A percentile compares a stretch with the other conserved stretches of the same genome.
Evolutionary conservation across 2,888 invertebrate genomes (phyloP).

Genomic region (Hirudinaria manillensis): DNA sequence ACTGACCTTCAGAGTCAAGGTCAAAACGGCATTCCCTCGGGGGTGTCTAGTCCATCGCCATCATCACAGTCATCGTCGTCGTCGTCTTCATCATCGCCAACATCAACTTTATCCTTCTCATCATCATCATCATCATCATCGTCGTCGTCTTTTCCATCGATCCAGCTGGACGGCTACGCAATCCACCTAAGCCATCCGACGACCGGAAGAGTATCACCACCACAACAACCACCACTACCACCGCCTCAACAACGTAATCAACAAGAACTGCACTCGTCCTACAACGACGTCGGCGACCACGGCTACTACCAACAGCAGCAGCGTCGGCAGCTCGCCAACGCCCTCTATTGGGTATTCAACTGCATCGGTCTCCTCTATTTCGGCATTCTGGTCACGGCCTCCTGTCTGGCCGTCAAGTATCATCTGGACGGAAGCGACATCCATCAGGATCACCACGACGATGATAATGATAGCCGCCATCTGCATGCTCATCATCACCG

Average conservation of each 20-base stretch:
- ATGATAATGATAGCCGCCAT: constrained; percentile 5
- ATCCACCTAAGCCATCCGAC: too few species aligned
- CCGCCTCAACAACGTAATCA: constrained; percentile 1
- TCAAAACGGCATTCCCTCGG: too few species aligned
- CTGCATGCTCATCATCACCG: constrained; percentile 27
- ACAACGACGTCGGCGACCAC: too few species aligned
- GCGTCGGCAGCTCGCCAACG: background rate
- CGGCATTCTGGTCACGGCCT: background rate
- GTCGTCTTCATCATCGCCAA: constrained; percentile 5
- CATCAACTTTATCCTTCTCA: background rate
- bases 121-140: constrained; percentile 22
- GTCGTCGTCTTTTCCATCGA: background rate
- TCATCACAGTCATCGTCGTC: constrained; percentile 16
- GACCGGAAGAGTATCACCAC: too few species aligned
- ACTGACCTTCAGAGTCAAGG: too few species aligned
- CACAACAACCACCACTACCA: too few species aligned
- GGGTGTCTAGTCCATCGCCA: background rate
- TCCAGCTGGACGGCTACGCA: background rate
- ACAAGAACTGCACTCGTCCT: background rate
- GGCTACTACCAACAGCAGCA: background rate
- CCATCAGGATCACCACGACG: constrained; percentile 11
- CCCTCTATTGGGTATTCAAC: constrained; percentile 1
- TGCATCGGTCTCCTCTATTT: background rate
- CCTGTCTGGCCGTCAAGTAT: background rate
- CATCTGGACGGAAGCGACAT: constrained; percentile 2